Conservation (phyloP, 2,797 vertebrate genomes). For the Meda fulgida region DNA sequence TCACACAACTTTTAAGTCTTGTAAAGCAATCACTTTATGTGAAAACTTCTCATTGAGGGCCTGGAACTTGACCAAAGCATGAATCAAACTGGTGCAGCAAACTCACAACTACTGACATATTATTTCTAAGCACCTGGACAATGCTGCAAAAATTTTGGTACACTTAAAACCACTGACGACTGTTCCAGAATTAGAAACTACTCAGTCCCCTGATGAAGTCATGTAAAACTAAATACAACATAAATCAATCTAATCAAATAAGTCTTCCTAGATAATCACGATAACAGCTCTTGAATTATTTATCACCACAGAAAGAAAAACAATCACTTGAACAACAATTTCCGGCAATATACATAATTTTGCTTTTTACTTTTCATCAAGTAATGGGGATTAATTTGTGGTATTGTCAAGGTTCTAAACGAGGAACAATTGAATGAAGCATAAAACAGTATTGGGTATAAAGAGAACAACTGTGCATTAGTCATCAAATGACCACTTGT, state of each 20-base stretch:
- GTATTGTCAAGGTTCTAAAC: constrained; percentile 19
- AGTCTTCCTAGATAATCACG: constrained; percentile 16
- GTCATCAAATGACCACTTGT: constrained; percentile 9
- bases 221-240: neutral
- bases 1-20: neutral
- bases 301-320: constrained; percentile 7
- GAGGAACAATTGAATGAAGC: neutral
- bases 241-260: constrained; percentile 41
- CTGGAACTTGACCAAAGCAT: constrained; percentile 2
- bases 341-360: neutral
- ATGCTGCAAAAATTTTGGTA: constrained; percentile 19
- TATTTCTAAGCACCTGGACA: constrained; percentile 28
- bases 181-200: constrained; percentile 30
- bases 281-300: constrained; percentile 40
- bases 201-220: constrained; percentile 26
- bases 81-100: constrained; percentile 7
- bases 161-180: constrained; percentile 19
- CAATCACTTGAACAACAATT: constrained; percentile 27
- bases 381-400: neutral
- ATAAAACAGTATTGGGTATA: neutral
- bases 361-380: constrained; percentile 10
- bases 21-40: neutral
- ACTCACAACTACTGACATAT: neutral
- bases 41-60: neutral
- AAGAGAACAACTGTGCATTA: constrained; percentile 17